Conservation (phyloP, 2,797 vertebrate species). For the Sebastes trivittatus region DNA sequence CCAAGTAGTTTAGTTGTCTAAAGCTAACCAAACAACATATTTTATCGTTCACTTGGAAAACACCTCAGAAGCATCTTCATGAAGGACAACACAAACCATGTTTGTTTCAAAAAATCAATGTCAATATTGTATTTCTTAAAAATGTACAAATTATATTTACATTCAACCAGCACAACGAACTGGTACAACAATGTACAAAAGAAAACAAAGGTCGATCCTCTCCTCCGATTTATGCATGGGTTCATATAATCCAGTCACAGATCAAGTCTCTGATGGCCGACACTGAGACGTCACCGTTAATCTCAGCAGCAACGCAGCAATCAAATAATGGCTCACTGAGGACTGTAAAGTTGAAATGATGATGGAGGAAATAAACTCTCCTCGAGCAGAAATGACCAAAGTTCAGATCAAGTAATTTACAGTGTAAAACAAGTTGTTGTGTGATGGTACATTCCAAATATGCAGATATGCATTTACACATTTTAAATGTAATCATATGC, state of each 20-base stretch:
- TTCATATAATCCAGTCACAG: constrained; percentile 39
- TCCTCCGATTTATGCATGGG: neutral
- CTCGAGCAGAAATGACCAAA: neutral
- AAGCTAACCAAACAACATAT: neutral
- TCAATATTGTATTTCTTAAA: constrained; percentile 85
- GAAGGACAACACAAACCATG: constrained; percentile 50
- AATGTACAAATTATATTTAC: constrained; percentile 98
- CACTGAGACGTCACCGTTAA: constrained; percentile 35
- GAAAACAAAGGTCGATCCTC: constrained; percentile 20
- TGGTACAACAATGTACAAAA: constrained; percentile 57
- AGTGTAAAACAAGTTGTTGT: constrained; percentile 25
- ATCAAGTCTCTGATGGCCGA: constrained; percentile 21
- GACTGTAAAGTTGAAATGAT: constrained; percentile 14
- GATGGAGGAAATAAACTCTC: neutral
- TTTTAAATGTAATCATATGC: constrained; percentile 22
- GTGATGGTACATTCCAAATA: constrained; percentile 11
- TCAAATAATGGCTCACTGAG: constrained; percentile 10
- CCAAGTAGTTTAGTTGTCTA: neutral
- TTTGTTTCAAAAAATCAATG: constrained; percentile 73
- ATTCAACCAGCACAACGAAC: constrained; percentile 78
- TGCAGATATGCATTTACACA: constrained; percentile 16
- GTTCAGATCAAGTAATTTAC: constrained; percentile 44
- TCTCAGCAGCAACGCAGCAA: constrained; percentile 27
- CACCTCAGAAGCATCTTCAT: neutral
- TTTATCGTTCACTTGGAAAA: too few species aligned